phyloP scores from a whole-genome alignment of 1,140 invertebrate species.

The Himalopsyche phryganea region DNA sequence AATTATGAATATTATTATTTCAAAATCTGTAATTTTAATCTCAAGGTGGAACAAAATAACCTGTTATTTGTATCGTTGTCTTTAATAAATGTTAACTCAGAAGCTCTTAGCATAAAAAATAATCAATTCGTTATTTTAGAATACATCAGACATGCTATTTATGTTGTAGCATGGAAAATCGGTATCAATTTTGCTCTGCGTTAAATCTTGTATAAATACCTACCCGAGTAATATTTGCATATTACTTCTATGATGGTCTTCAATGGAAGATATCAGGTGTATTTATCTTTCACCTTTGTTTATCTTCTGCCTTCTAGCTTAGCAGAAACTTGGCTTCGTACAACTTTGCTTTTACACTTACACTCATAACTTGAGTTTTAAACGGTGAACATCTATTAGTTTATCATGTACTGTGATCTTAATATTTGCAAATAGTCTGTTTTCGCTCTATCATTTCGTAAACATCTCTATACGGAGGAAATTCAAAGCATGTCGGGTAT shows the following conservation, averaged over 20 bases:
- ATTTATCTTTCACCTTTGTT: slow-evolving; percentile 19
- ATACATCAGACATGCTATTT: neutral
- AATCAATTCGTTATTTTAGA: slow-evolving; percentile 8
- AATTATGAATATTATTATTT: too few relatives aligned
- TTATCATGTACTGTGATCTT: neutral
- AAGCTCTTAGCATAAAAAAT: too few relatives aligned
- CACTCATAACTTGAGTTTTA: neutral
- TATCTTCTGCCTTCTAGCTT: slow-evolving; percentile 5
- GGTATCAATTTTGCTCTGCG: too few relatives aligned
- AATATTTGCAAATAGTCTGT: neutral
- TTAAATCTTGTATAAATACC: too few relatives aligned
- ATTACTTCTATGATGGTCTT: neutral
- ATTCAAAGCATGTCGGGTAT: too few relatives aligned
- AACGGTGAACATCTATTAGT: slow-evolving; percentile 3
- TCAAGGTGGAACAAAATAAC: too few relatives aligned
- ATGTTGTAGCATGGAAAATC: neutral
- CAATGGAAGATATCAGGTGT: slow-evolving; percentile 9
- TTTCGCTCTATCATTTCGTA: too few relatives aligned
- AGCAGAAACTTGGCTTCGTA: slow-evolving; percentile 4
- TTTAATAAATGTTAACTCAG: too few relatives aligned
- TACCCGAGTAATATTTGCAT: neutral
- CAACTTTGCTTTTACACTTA: slow-evolving; percentile 20
- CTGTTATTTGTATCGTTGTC: too few relatives aligned
- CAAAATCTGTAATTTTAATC: too few relatives aligned
- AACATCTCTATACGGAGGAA: too few relatives aligned